These are phyloP conservation scores for Caenorhabditis plicata DNA, from an alignment of 2,888 invertebrate species.

Conservation along the genomic window DNA sequence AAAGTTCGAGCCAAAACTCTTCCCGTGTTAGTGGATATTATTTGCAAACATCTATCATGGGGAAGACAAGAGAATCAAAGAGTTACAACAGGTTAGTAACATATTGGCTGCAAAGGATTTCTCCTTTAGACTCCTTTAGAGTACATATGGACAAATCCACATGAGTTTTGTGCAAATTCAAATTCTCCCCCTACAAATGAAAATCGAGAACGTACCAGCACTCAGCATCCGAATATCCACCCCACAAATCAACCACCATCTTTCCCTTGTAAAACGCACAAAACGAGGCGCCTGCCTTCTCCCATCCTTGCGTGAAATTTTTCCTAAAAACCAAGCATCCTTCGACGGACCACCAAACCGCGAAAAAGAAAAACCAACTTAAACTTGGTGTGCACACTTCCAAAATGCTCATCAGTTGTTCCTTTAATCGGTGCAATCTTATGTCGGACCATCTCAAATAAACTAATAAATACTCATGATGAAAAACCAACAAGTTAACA, in stretches of 20 bases:
- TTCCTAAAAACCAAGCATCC: no score
- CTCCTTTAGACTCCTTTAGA: no score
- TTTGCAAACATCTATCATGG: no score
- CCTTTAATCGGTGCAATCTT: slow-evolving; percentile 32
- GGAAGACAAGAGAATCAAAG: no score
- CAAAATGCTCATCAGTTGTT: slow-evolving; percentile 12
- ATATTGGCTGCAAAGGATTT: no score
- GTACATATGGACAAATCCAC: no score
- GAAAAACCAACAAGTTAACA: no score
- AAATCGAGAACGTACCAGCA: slow-evolving; percentile 15
- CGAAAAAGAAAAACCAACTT: background rate
- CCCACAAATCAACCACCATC: slow-evolving; percentile 67
- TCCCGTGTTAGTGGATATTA: no score
- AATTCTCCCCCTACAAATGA: background rate
- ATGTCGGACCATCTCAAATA: no score
- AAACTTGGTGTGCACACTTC: slow-evolving; percentile 9
- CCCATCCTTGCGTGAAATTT: slow-evolving; percentile 60
- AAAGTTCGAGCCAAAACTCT: no score
- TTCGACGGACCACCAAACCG: slow-evolving; percentile 29
- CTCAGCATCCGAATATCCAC: slow-evolving; percentile 66
- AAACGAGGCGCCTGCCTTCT: slow-evolving; percentile 65
- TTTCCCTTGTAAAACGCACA: slow-evolving; percentile 66
- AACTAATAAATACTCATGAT: no score
- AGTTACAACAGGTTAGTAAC: no score
- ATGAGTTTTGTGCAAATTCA: background rate